Base-by-base conservation (phyloP, 1,140 invertebrate species). In the Lasioglossum baleicum region DNA sequence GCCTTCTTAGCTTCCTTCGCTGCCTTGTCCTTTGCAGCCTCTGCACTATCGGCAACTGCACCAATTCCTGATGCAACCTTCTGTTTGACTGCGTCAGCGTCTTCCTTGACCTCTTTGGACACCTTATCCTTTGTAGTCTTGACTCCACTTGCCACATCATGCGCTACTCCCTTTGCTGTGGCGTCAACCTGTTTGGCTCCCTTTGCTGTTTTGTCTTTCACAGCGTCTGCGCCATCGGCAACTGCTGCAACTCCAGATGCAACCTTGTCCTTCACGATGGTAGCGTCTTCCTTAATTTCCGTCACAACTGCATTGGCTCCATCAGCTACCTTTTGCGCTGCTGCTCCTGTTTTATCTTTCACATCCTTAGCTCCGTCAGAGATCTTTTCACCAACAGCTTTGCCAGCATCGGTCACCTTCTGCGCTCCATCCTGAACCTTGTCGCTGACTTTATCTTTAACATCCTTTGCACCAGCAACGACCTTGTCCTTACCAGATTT, bases 271-370 rank as follows among this genome's bases (percentile, higher is more conserved):
- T 88, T 87, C 0, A 31, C 31, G 13, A 22, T 0, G 17, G 76
- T 48, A 5, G 58, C 11, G 35, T 85, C 82, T 68, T 83, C 67
- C 3, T 81, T 70, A 0, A 80, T 2, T 61, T 86, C 79, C 11
- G 79, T 84, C 0, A 66, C 15, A 0, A 77, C 40, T 26, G 72
- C 58, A 53, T 88, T 67, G 0, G 69, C 40, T 7, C 26, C 56
- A 17, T 81, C 67, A 5, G 4, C 72, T 20, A 80, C 17, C 40
- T 83, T 61, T n/a, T 83, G 76, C 2, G 22, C n/a, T 60, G 20
- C 10, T 22, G 56, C 7, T 7, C 5, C 20, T 4, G 56, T 22
- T 60, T 60, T 60, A 53, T 17, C 51, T 15, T 53, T 13, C 0
- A 53, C 13, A 3, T 53, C 51, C 10, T 60, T 60, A 22, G 56